Base-by-base conservation (phyloP, 2,797 vertebrate genomes). In the Balearica regulorum region DNA sequence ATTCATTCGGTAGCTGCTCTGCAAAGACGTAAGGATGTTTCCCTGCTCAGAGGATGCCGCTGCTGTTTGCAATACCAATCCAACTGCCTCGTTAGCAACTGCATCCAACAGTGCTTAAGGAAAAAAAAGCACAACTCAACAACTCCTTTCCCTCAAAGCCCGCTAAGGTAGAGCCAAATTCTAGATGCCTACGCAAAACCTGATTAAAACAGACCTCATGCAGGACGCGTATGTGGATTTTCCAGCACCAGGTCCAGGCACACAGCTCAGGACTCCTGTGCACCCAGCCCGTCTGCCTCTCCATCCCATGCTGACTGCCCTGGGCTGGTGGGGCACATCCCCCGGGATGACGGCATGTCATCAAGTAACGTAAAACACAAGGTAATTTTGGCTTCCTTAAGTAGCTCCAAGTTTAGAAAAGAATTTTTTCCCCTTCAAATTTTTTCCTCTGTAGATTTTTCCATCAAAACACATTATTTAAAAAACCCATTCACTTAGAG, bases 391-490 rank as follows among this genome's bases (percentile, higher is more conserved):
- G 46, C 83, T 84, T 91, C 92, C 57, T 81, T 89, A 94, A 86
- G 75, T 29, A 75, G 87, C 46, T 92, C 69, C 87, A 89, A 93
- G 72, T 92, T 92, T 72, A 93, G 61, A 79, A 91, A 62, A 94
- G 51, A 65, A 81, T 87, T 92, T 91, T 94, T 93, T 91, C 61
- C 83, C 61, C 21, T 87, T 85, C 57, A 33, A 29, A 31, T 55
- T 86, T 94, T 93, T 93, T 64, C 86, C 75, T 92, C 82, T 83
- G 78, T 3, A 24, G 75, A 89, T 88, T 94, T 95, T 94, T 96
- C 95, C 96, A 96, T 92, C 92, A 97, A 96, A 96, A 96, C 90
- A 96, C 62, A 41, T 72, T 82, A 91, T 89, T 96, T 61, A 29
- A 85, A 94, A 94, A 94, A 90, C 22, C 3, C 41, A 49, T 83